These are phyloP conservation scores for Echinometra lucunter DNA, from an alignment of 53 echinoderm and acorn worm species.

Conservation along the genomic window DNA sequence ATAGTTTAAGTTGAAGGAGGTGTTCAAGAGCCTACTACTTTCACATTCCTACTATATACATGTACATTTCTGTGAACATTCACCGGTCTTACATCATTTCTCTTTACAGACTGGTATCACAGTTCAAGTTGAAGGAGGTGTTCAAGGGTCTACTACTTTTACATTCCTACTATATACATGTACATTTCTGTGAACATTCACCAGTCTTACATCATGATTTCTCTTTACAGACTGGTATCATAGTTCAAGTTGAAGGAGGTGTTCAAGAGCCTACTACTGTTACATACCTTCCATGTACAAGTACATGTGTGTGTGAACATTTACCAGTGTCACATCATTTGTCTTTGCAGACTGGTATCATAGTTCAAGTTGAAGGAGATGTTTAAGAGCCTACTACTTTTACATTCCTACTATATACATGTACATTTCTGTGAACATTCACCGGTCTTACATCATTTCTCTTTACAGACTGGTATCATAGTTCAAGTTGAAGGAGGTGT, in stretches of 20 bases:
- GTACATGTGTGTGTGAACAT: too few species aligned
- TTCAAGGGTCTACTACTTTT: constrained; percentile 87
- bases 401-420: constrained; percentile 82
- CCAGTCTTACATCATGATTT: constrained; percentile 74
- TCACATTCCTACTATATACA: constrained; percentile 84
- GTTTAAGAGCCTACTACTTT: constrained; percentile 89
- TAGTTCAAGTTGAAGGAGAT: constrained; percentile 92
- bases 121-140: constrained; percentile 91
- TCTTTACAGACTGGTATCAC: constrained; percentile 87
- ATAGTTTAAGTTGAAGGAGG: constrained; percentile 95
- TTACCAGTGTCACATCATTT: constrained; percentile 33
- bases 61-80: constrained; percentile 78
- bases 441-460: constrained; percentile 61
- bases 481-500: constrained; percentile 95
- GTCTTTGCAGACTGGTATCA: constrained; percentile 86
- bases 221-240: constrained; percentile 88
- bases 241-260: constrained; percentile 93
- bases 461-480: constrained; percentile 88
- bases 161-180: constrained; percentile 79
- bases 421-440: constrained; percentile 81
- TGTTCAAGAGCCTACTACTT: constrained; percentile 86
- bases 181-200: constrained; percentile 81
- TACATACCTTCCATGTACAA: constrained; percentile 82
- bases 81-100: constrained; percentile 61
- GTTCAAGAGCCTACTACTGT: constrained; percentile 89